Evolutionary conservation across 2,113 vertebrate species (phyloP).

Genomic region (Dicaeum eximium): DNA sequence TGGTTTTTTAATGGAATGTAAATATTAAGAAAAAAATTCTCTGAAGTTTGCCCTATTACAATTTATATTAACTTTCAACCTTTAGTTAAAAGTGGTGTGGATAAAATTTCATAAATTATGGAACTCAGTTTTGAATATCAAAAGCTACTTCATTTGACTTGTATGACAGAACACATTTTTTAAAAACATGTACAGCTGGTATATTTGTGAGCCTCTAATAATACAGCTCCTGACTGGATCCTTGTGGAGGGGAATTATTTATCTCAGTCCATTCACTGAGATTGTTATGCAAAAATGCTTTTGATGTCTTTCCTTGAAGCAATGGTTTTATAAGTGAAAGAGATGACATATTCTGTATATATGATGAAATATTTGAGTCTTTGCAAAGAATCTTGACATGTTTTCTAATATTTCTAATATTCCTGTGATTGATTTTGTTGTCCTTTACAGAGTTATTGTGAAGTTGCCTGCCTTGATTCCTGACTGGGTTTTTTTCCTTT

Average conservation of each 20-base stretch:
- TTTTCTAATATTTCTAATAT: no score
- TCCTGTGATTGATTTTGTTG: not conserved
- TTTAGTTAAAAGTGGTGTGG: not conserved
- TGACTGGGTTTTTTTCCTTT: not conserved
- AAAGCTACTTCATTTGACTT: not conserved
- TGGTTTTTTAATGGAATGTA: not conserved
- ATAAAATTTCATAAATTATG: not conserved
- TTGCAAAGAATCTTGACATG: not conserved
- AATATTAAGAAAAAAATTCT: not conserved
- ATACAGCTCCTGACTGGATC: not conserved
- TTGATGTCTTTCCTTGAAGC: not conserved
- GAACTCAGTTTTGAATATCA: not conserved
- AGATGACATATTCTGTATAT: not conserved
- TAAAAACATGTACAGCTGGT: not conserved
- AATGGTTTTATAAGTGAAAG: not conserved
- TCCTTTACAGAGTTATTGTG: not conserved
- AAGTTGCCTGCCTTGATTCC: not conserved
- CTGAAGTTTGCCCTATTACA: not conserved
- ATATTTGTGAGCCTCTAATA: not conserved
- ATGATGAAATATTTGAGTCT: not conserved
- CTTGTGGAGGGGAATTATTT: not conserved
- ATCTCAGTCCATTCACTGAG: not conserved
- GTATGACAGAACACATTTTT: not conserved
- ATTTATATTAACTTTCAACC: not conserved
- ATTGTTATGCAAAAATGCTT: not conserved